phyloP scores from a whole-genome alignment of 92 coral and sea anemone genomes.

The Parazoanthus atlanticus region DNA sequence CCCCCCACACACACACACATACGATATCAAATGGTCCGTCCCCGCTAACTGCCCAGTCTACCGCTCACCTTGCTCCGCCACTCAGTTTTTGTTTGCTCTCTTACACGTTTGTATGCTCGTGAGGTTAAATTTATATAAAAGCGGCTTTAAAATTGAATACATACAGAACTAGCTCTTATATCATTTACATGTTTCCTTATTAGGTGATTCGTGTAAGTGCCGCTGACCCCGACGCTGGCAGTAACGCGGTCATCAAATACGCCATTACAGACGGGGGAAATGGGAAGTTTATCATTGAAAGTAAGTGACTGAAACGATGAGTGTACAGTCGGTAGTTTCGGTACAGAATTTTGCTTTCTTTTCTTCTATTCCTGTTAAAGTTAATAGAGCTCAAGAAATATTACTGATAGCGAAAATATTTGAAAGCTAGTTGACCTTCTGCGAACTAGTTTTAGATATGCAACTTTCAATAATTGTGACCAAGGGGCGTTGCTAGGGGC shows the following conservation, averaged over 20 bases:
- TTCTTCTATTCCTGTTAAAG: neutral
- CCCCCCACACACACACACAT: too few relatives aligned
- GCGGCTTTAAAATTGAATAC: too few relatives aligned
- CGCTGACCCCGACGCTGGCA: conserved; percentile 77
- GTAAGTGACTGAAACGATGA: conserved; percentile 37
- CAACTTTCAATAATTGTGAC: too few relatives aligned
- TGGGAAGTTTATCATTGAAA: conserved; percentile 86
- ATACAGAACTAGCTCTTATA: neutral
- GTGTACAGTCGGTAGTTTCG: too few relatives aligned
- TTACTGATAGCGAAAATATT: too few relatives aligned
- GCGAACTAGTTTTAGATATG: too few relatives aligned
- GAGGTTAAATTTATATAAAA: neutral
- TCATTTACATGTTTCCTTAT: neutral
- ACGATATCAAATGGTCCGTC: too few relatives aligned
- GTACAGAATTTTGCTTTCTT: neutral
- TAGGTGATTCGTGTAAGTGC: conserved; percentile 93
- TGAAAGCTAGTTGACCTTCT: too few relatives aligned
- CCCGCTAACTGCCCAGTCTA: too few relatives aligned
- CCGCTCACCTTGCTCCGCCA: too few relatives aligned
- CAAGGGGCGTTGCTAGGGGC: too few relatives aligned
- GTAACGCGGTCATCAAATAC: conserved; percentile 76
- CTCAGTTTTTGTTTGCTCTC: too few relatives aligned
- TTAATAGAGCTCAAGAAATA: neutral
- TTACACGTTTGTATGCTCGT: neutral
- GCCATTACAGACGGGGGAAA: conserved; percentile 72